These are phyloP conservation scores for Anneissia japonica DNA, from an alignment of 35 echinoderm and acorn worm species.

Conservation along the genomic window DNA sequence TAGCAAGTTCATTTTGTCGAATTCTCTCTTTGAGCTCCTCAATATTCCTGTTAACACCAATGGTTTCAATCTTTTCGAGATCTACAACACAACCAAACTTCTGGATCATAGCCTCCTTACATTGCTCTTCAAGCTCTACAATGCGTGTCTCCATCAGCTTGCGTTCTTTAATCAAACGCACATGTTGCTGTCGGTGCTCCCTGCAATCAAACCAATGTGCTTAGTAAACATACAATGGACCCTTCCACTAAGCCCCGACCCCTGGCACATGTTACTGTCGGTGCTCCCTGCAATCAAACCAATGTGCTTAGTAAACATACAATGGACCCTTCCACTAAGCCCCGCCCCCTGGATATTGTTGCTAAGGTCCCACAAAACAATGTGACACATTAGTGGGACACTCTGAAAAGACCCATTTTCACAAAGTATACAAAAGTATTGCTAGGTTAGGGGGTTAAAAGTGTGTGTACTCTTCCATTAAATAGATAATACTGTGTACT, in stretches of 20 bases:
- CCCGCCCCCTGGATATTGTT: too few species aligned
- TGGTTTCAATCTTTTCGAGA: slow-evolving; percentile 85
- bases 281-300: slow-evolving; percentile 53
- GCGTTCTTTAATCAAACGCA: slow-evolving; percentile 91
- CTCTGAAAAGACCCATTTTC: too few species aligned
- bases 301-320: too few species aligned
- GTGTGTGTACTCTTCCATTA: too few species aligned
- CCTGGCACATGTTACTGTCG: slow-evolving; percentile 89
- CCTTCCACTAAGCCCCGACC: too few species aligned
- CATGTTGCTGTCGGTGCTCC: slow-evolving; percentile 88
- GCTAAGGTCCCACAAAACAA: too few species aligned
- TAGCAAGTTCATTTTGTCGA: slow-evolving; percentile 58
- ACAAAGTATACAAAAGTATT: too few species aligned
- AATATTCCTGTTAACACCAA: slow-evolving; percentile 90
- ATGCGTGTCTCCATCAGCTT: slow-evolving; percentile 87
- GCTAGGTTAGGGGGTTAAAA: too few species aligned
- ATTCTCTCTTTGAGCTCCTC: slow-evolving; percentile 96
- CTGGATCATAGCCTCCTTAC: slow-evolving; percentile 80
- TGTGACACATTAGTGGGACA: too few species aligned
- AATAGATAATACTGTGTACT: too few species aligned
- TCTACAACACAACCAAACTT: slow-evolving; percentile 98
- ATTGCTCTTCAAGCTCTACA: slow-evolving; percentile 72
- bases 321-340: too few species aligned
- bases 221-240: too few species aligned
- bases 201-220: slow-evolving; percentile 14